These are phyloP conservation scores for Tachina lurida DNA, from an alignment of 2,888 invertebrate species.

Conservation along the genomic window DNA sequence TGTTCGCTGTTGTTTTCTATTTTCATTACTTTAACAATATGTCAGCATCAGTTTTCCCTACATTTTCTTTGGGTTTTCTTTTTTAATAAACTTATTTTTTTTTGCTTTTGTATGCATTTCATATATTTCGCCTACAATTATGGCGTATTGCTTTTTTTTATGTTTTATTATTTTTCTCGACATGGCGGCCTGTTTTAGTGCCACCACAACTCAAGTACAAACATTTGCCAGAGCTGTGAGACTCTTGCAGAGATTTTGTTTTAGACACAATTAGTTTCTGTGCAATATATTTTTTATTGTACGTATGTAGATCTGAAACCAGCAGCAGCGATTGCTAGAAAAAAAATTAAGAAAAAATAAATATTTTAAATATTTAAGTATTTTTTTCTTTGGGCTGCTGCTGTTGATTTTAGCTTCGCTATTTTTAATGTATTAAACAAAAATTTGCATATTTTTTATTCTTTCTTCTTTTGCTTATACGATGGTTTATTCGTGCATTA, in stretches of 20 bases:
- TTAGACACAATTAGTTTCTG: conserved; percentile 61
- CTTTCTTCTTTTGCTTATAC: conserved; percentile 61
- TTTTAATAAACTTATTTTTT: not conserved
- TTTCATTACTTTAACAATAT: conserved; percentile 64
- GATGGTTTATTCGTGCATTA: conserved; percentile 73
- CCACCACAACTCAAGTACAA: conserved; percentile 27
- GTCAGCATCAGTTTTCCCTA: conserved; percentile 64
- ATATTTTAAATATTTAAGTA: conserved; percentile 48
- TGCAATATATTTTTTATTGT: conserved; percentile 54
- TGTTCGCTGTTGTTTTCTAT: conserved; percentile 19
- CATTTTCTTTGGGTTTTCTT: conserved; percentile 46
- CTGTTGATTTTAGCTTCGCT: conserved; percentile 43
- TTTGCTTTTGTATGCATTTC: conserved; percentile 36
- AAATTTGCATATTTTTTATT: conserved; percentile 56
- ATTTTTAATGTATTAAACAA: conserved; percentile 58
- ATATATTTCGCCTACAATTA: conserved; percentile 59
- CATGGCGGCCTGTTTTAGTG: conserved; percentile 64
- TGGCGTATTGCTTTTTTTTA: conserved; percentile 6
- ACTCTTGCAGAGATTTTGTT: conserved; percentile 53
- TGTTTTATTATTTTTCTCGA: conserved; percentile 34
- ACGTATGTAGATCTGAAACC: not conserved
- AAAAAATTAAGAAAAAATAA: conserved; percentile 7
- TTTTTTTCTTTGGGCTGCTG: conserved; percentile 22
- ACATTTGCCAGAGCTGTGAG: conserved; percentile 2
- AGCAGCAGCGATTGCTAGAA: conserved; percentile 24